A percentile compares a stretch with the other conserved stretches of the same genome.
Evolutionary conservation across 2,888 invertebrate species (phyloP).

Genomic region (Eudemis profundana): DNA sequence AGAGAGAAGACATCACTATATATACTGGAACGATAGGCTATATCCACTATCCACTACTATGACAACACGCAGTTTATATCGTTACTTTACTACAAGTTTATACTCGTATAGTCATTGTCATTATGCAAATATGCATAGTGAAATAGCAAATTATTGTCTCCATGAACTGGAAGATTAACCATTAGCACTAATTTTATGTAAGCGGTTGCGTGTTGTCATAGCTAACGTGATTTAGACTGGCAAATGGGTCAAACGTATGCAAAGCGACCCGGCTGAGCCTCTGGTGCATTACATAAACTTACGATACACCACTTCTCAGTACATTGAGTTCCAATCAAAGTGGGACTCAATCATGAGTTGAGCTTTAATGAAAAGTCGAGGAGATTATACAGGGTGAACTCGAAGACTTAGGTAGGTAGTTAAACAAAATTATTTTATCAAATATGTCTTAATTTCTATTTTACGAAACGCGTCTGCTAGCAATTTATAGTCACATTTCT

Average conservation of each 20-base stretch:
- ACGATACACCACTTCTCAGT: not conserved
- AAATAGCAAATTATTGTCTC: not conserved
- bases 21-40: too few species aligned
- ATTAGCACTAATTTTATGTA: constrained; percentile 29
- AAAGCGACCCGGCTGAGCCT: constrained; percentile 11
- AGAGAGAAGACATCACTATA: too few species aligned
- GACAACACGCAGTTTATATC: too few species aligned
- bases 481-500: too few species aligned
- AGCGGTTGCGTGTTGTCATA: constrained; percentile 45
- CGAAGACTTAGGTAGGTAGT: too few species aligned
- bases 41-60: too few species aligned
- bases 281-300: constrained; percentile 19
- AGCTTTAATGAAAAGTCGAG: too few species aligned
- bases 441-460: too few species aligned
- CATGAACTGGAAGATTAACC: constrained; percentile 16
- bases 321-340: not conserved
- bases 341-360: not conserved
- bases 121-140: not conserved
- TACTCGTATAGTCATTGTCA: not conserved
- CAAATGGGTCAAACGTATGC: constrained; percentile 45
- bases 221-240: constrained; percentile 45
- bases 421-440: too few species aligned
- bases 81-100: too few species aligned
- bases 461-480: too few species aligned
- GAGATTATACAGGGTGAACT: too few species aligned